Conservation (phyloP, 2,888 invertebrate species). For the Eilema griseolum region DNA sequence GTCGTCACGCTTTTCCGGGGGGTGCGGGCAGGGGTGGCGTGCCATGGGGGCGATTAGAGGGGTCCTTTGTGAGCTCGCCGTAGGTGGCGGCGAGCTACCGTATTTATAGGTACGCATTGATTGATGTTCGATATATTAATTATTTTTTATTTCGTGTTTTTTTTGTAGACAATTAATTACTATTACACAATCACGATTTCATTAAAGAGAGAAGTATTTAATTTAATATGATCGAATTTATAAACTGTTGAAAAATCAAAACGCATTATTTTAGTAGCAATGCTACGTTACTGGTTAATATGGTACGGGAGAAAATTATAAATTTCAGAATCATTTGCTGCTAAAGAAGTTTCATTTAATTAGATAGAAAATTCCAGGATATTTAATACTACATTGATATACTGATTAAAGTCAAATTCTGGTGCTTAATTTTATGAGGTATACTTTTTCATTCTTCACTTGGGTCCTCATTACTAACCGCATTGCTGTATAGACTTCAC, state of each 20-base stretch:
- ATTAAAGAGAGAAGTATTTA: neutral
- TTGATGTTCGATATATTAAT: constrained; percentile 50
- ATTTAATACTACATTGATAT: neutral
- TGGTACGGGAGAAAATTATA: no score
- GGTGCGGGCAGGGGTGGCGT: constrained; percentile 51
- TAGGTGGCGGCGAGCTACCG: constrained; percentile 67
- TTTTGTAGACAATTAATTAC: neutral
- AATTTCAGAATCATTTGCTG: neutral
- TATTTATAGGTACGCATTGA: constrained; percentile 70
- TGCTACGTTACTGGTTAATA: neutral
- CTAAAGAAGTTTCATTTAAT: no score
- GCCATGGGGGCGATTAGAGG: constrained; percentile 79
- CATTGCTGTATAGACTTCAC: neutral
- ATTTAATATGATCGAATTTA: neutral
- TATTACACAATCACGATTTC: neutral
- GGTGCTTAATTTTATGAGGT: neutral
- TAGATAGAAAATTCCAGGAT: no score
- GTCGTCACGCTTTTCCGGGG: constrained; percentile 86
- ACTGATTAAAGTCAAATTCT: neutral
- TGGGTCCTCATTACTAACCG: neutral
- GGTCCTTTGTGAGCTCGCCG: constrained; percentile 77
- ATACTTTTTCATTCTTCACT: neutral
- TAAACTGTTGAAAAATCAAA: neutral
- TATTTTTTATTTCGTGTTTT: neutral
- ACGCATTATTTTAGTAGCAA: neutral